Base-by-base conservation (phyloP, 1,140 invertebrate species). In the Danaus plexippus region DNA sequence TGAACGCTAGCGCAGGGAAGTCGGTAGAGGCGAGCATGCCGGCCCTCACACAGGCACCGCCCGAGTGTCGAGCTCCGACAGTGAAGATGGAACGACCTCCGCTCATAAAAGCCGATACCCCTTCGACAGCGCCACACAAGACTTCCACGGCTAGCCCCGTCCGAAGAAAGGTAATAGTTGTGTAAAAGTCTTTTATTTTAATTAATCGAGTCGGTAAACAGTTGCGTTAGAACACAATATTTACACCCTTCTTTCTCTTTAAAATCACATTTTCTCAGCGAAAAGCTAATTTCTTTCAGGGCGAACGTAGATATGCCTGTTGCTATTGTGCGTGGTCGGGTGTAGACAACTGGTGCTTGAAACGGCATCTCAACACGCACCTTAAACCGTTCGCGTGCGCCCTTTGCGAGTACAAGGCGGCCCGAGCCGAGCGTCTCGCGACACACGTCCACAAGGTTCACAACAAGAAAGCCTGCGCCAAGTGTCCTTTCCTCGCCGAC, bases 341-440 rank as follows among this genome's bases (percentile, higher is more conserved):
- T 0, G 94, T 94, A n/a, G 95, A 97, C 83, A 96, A 96, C 73
- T 97, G 95, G 96, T 96, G 95, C 66, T 85, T 97, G 51, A 96
- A 97, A 81, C 89, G 95, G 9, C 96, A 97, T 79, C 88, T 97
- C 51, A 97, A 97, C 85, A 97, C 95, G 11, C 96, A 97, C 82
- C 90, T 96, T 68, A 97, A 96, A 80, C 95, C 95, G 11, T 97
- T 94, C 77, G 92, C 93, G 9, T 97, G 96, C 82, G 91, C 92
- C 47, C 88, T 97, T 10, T 97, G 96, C 81, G 95, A 97, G 71
- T 97, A 96, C 84, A 96, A 96, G 88, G 95, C 95, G 46, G 95
- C 95, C 10, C 89, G 95, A 45, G 93, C 94, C 13, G 95, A 96
- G 78, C 89, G 95, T 51, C 88, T 97, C 9, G 92, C 95, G 32